These are phyloP conservation scores for Regulus satrapa DNA, from an alignment of 2,113 vertebrate species.

Conservation along the genomic window DNA sequence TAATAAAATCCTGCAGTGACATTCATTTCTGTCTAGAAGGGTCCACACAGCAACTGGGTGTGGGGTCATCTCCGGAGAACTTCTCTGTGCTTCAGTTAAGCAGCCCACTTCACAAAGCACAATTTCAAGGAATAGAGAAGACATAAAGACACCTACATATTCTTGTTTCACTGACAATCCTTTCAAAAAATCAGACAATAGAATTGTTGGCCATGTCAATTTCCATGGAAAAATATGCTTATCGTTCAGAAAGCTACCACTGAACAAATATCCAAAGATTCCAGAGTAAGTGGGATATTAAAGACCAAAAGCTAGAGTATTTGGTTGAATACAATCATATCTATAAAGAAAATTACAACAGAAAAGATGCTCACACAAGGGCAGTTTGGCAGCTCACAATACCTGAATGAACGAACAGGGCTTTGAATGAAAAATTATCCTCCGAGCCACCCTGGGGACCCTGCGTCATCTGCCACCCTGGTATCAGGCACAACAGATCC, in stretches of 20 bases:
- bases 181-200: background rate
- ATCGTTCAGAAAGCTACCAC: background rate
- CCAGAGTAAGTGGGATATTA: background rate
- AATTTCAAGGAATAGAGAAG: background rate
- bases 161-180: background rate
- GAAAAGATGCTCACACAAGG: no score
- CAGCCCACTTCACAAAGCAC: background rate
- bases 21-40: background rate
- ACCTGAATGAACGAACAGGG: background rate
- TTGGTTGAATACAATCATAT: background rate
- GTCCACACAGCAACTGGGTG: background rate
- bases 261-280: background rate
- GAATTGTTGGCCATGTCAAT: background rate
- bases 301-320: background rate
- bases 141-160: background rate
- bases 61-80: background rate
- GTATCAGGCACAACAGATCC: background rate
- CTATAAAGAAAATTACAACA: background rate
- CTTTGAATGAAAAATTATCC: background rate
- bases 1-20: background rate
- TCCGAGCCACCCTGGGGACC: background rate
- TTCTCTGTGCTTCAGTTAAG: background rate
- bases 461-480: background rate
- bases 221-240: background rate
- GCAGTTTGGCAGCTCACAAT: no score